Percentiles rank a stretch among this genome's conserved stretches.
phyloP scores from a whole-genome alignment of 2,888 invertebrate genomes.

The Cataglyphis rosenhaueri region DNA sequence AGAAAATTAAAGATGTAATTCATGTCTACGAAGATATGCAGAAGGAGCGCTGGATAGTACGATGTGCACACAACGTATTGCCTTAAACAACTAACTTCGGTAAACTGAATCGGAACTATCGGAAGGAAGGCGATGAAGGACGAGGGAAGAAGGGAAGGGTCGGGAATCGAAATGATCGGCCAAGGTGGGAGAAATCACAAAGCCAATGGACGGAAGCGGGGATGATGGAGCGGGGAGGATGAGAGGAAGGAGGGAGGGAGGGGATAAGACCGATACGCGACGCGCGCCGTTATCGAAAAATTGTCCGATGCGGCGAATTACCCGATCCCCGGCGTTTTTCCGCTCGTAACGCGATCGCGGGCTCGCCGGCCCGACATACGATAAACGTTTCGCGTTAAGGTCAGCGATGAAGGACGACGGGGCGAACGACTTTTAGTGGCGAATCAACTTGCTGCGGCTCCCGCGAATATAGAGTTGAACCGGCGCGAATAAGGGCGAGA shows the following conservation, averaged over 20 bases:
- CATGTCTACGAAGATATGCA: not conserved
- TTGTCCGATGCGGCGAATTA: not conserved
- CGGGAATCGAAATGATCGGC: constrained; percentile 14
- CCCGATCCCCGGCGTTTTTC: not conserved
- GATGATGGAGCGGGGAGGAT: not conserved
- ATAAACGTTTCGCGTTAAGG: not conserved
- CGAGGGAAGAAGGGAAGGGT: not conserved
- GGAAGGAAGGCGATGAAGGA: not conserved
- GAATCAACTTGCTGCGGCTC: not conserved
- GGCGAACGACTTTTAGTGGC: not conserved
- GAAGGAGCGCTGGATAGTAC: not conserved
- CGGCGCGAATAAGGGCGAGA: constrained; percentile 12
- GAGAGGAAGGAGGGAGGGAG: too few species aligned
- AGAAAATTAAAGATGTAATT: constrained; percentile 26
- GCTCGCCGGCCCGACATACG: not conserved
- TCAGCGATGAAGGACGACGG: not conserved
- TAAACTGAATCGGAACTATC: not conserved
- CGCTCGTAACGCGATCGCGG: not conserved
- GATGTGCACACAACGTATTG: not conserved
- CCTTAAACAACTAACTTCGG: not conserved
- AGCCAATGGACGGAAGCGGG: not conserved
- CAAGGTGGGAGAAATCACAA: not conserved
- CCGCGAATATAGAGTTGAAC: not conserved
- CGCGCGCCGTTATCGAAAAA: not conserved
- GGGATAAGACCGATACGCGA: not conserved